Conservation (phyloP, 2,888 invertebrate species). For the Clanis bilineata region DNA sequence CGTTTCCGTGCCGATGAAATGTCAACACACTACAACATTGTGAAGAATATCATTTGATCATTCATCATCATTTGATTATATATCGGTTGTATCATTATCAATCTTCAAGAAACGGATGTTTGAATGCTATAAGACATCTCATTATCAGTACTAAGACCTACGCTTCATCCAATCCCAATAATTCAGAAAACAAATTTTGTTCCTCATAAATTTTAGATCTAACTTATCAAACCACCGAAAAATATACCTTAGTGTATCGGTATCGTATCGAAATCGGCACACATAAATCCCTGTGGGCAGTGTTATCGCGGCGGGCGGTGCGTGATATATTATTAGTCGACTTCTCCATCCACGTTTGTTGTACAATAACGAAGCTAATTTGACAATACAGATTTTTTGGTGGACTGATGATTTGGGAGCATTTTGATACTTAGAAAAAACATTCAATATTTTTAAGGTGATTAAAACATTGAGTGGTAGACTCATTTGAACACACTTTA, state of each 20-base stretch:
- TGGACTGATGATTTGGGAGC: too few relatives aligned
- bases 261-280: slow-evolving; percentile 54
- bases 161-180: not conserved
- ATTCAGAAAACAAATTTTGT: not conserved
- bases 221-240: slow-evolving; percentile 26
- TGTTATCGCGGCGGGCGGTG: slow-evolving; percentile 48
- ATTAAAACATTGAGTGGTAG: too few relatives aligned
- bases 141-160: not conserved
- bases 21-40: too few relatives aligned
- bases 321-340: slow-evolving; percentile 67
- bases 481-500: too few relatives aligned
- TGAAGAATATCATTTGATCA: too few relatives aligned
- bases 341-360: slow-evolving; percentile 52
- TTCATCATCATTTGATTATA: too few relatives aligned
- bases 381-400: slow-evolving; percentile 19
- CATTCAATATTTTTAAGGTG: too few relatives aligned
- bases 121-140: too few relatives aligned
- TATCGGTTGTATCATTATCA: too few relatives aligned
- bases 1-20: too few relatives aligned
- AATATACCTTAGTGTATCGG: slow-evolving; percentile 36
- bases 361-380: slow-evolving; percentile 69
- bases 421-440: too few relatives aligned
- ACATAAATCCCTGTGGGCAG: slow-evolving; percentile 57
- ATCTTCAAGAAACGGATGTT: too few relatives aligned
- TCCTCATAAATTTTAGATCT: slow-evolving; percentile 24